A percentile compares a stretch with the other conserved stretches of the same genome.
phyloP scores from a whole-genome alignment of 2,888 invertebrate genomes.

The Polydrusus pterygomalis region DNA sequence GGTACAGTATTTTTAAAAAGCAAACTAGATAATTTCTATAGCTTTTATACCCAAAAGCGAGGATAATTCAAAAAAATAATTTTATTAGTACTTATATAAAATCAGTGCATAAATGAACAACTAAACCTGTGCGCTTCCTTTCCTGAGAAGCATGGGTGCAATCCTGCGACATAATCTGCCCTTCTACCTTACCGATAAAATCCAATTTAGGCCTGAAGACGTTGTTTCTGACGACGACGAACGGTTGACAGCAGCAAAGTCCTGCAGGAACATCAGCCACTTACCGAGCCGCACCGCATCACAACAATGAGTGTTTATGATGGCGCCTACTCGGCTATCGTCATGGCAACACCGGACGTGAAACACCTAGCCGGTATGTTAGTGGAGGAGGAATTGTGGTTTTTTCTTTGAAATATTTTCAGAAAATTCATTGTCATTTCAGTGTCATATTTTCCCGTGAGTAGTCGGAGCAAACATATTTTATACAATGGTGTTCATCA shows the following conservation, averaged over 20 bases:
- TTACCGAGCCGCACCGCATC: conserved; percentile 69
- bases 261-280: conserved; percentile 63
- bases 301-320: conserved; percentile 74
- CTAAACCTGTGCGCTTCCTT: no score
- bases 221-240: conserved; percentile 61
- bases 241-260: conserved; percentile 32
- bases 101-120: no score
- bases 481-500: no score
- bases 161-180: conserved; percentile 33
- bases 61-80: no score
- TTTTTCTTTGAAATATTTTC: not conserved
- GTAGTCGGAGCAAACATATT: no score
- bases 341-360: conserved; percentile 71
- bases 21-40: no score
- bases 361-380: conserved; percentile 56
- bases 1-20: no score
- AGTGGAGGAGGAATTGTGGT: conserved; percentile 36
- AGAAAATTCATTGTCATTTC: no score
- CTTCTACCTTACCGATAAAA: conserved; percentile 66
- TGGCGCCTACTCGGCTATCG: conserved; percentile 73
- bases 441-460: no score
- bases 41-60: no score
- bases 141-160: not conserved
- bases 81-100: no score
- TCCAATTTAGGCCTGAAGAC: conserved; percentile 69